Percentiles rank a stretch among this genome's conserved stretches.
These are phyloP conservation scores for Grantiella picta DNA, from an alignment of 2,113 vertebrate species.

Conservation along the genomic window DNA sequence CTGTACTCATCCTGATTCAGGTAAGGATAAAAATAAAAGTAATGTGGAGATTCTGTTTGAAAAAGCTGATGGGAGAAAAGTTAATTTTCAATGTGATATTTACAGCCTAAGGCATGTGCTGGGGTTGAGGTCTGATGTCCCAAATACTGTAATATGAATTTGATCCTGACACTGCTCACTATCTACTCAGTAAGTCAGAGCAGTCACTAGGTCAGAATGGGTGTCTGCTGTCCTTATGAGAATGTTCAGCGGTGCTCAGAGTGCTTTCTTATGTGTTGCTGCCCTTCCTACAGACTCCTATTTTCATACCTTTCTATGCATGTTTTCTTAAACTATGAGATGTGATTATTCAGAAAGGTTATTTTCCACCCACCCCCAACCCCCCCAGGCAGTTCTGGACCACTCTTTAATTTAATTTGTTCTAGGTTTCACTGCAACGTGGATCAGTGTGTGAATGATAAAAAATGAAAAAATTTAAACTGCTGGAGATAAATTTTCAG, in stretches of 20 bases:
- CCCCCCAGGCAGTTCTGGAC: background rate
- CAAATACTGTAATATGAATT: background rate
- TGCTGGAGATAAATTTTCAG: background rate
- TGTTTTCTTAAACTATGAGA: background rate
- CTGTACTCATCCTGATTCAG: slow-evolving; percentile 75
- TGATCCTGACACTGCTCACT: background rate
- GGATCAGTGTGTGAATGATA: background rate
- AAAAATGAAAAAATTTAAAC: background rate
- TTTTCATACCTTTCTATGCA: background rate
- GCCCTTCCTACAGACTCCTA: background rate
- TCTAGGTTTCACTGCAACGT: background rate
- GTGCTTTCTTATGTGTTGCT: background rate
- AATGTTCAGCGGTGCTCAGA: background rate
- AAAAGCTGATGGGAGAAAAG: background rate
- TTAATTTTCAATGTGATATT: background rate
- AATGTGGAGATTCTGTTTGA: background rate
- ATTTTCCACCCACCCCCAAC: no score
- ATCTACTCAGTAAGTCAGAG: background rate
- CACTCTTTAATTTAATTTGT: background rate
- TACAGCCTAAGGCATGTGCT: fast-evolving
- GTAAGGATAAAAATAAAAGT: slow-evolving; percentile 68
- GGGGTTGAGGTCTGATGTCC: background rate
- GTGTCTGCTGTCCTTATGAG: background rate
- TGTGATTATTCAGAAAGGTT: background rate
- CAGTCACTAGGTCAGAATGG: background rate